A percentile compares a stretch with the other conserved stretches of the same genome.
These are phyloP conservation scores for Lithosia quadra DNA, from an alignment of 2,888 invertebrate genomes.

Conservation along the genomic window DNA sequence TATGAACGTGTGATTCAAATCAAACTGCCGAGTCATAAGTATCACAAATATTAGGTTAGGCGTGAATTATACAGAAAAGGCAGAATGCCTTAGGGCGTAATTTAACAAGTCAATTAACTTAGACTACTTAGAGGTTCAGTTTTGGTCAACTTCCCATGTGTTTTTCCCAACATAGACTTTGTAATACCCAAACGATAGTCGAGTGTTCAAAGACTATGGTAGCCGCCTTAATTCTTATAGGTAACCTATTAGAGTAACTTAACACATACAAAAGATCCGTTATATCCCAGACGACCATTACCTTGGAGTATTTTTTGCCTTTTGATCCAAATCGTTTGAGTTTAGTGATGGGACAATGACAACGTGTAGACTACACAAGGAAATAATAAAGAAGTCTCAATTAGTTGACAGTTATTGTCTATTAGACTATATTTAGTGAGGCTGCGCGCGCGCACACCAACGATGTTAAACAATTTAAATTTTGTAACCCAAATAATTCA, in stretches of 20 bases:
- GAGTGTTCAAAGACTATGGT: not conserved
- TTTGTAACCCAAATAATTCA: no score
- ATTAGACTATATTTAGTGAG: constrained; percentile 2
- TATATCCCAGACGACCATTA: not conserved
- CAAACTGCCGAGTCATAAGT: not conserved
- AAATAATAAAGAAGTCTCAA: constrained; percentile 2
- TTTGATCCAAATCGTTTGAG: not conserved
- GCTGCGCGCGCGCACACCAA: constrained; percentile 1
- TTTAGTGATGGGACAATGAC: not conserved
- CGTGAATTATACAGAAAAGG: no score
- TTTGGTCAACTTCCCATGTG: no score
- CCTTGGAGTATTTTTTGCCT: not conserved
- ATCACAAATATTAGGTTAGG: no score
- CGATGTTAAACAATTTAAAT: not conserved
- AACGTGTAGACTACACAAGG: not conserved
- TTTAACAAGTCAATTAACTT: no score
- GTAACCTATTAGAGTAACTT: not conserved
- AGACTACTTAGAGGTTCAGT: no score
- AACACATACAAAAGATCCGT: not conserved
- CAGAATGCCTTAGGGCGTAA: no score
- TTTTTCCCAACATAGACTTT: no score
- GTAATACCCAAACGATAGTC: no score
- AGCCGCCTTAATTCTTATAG: not conserved
- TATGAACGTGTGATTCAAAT: constrained; percentile 7
- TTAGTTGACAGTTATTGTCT: constrained; percentile 4